These are phyloP conservation scores for Drosophila niveifrons DNA, from an alignment of 2,888 invertebrate species.

Conservation along the genomic window DNA sequence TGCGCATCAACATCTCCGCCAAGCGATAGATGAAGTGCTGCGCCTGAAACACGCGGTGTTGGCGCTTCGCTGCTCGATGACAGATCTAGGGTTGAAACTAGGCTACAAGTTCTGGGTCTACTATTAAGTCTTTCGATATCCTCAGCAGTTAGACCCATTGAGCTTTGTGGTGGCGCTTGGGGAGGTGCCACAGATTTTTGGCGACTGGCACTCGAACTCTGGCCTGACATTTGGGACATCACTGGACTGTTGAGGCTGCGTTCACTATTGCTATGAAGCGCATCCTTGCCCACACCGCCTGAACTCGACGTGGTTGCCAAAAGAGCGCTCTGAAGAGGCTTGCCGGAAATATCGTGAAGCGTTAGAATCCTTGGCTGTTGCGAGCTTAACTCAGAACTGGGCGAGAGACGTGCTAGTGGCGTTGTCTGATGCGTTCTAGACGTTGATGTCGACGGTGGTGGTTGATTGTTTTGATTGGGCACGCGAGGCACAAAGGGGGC, in stretches of 20 bases:
- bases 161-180: constrained; percentile 90
- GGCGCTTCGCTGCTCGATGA: constrained; percentile 95
- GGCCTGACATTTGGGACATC: constrained; percentile 95
- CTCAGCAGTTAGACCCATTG: constrained; percentile 95
- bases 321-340: constrained; percentile 94
- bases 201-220: constrained; percentile 92
- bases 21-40: constrained; percentile 89
- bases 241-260: constrained; percentile 96
- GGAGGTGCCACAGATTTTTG: constrained; percentile 90
- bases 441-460: constrained; percentile 88
- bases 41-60: constrained; percentile 90
- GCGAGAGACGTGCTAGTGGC: constrained; percentile 94
- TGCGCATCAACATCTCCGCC: constrained; percentile 89
- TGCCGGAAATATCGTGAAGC: constrained; percentile 96
- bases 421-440: constrained; percentile 94
- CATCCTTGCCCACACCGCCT: constrained; percentile 94
- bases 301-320: constrained; percentile 95
- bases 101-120: constrained; percentile 94
- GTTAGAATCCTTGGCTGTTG: constrained; percentile 97
- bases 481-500: constrained; percentile 91
- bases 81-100: constrained; percentile 97
- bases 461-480: constrained; percentile 89
- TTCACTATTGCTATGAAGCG: constrained; percentile 96
- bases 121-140: constrained; percentile 96
- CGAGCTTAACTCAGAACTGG: constrained; percentile 95